Evolutionary conservation across 1,140 invertebrate genomes (phyloP), one percentile per base, ranked within the genome.

Genomic region (Eurosta solidaginis): DNA sequence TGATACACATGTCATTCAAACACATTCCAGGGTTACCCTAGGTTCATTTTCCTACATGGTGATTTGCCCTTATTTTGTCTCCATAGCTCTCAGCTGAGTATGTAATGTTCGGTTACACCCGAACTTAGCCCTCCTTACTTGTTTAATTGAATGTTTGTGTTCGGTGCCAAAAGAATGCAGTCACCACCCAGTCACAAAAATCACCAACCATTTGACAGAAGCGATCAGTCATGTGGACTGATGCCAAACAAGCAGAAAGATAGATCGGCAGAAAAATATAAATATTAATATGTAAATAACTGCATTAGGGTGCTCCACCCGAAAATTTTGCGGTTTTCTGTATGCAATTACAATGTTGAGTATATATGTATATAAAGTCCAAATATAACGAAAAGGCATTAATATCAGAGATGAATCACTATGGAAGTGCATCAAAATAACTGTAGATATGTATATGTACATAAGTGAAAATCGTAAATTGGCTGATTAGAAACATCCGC

Each of bases 121-220:
- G n/a, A n/a, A n/a, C n/a, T n/a, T n/a, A n/a, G 29, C n/a, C 17
- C 20, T 22, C 25, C 3, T 27, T 1, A 52, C 17, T 2, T 63
- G 54, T 63, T 17, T 12, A 4, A 33, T 17, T 33, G 29, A 36
- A 4, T 20, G 6, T 40, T 2, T 20, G 17, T 36, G 29, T 17
- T 40, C 12, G 54, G 54, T 29, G 54, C 27, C 54, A 59, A 59
- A 54, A 59, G 54, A 59, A 36, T 68, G 36, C 59, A 20, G 59
- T 22, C 33, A 68, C 33, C 59, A 68, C 33, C 59, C 59, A 42
- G 59, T 68, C 29, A 68, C 22, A 68, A 36, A 42, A 68, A 68
- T 68, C 59, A 68, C 59, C 59, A 68, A 68, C 59, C 59, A 68
- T 40, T 40, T 68, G 59, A 68, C 59, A 68, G 59, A 40, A 14